Percentiles rank a stretch among this genome's conserved stretches.
Conservation (phyloP, 2,113 vertebrate species). For the Neodontobutis hainanensis region DNA sequence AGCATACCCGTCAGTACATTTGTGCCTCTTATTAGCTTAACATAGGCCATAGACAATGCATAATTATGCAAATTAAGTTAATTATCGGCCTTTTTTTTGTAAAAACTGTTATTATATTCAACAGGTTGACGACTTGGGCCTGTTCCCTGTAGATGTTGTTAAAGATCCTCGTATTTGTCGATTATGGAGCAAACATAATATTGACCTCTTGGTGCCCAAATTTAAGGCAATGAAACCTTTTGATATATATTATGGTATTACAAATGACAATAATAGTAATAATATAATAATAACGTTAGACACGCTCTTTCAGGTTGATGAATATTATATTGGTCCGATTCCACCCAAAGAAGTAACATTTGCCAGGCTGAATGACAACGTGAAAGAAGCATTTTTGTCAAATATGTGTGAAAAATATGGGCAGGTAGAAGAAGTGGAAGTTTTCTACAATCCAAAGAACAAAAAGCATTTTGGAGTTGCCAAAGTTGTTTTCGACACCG, state of each 20-base stretch:
- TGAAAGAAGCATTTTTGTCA: conserved; percentile 88
- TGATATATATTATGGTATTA: too few species aligned
- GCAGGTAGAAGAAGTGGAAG: conserved; percentile 90
- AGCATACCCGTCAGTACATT: conserved; percentile 87
- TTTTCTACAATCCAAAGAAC: conserved; percentile 93
- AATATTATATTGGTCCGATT: conserved; percentile 91
- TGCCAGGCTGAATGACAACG: conserved; percentile 94
- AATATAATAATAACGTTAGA: neutral
- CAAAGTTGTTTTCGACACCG: conserved; percentile 92
- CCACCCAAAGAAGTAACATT: conserved; percentile 98
- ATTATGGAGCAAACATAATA: conserved; percentile 91
- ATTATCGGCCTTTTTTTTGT: neutral
- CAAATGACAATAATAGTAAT: neutral
- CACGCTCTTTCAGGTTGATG: conserved; percentile 85
- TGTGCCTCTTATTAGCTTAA: neutral
- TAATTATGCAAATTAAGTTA: neutral
- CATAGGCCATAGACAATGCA: neutral
- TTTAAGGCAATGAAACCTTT: conserved; percentile 84
- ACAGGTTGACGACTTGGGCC: conserved; percentile 86
- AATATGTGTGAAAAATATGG: conserved; percentile 96
- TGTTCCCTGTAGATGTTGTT: conserved; percentile 88
- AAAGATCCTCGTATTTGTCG: conserved; percentile 92
- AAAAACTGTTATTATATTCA: neutral
- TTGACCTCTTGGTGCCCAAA: conserved; percentile 88
- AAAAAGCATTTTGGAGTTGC: conserved; percentile 96